Conservation (phyloP, 1,140 invertebrate species). For the Aphaenogaster floridana region DNA sequence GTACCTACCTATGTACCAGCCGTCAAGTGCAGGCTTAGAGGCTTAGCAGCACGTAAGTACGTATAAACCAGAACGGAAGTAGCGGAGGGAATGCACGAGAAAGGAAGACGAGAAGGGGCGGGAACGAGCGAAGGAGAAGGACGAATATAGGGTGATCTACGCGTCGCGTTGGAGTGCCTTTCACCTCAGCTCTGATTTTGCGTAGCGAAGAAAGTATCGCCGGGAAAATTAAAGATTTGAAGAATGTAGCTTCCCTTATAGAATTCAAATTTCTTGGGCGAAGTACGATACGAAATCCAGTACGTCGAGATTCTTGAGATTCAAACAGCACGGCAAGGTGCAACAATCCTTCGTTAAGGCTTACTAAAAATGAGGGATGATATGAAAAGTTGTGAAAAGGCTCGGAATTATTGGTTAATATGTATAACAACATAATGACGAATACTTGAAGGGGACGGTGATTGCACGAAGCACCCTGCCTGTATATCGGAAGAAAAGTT, state of each 20-base stretch:
- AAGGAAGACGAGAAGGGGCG: not conserved
- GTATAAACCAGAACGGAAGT: conserved; percentile 63
- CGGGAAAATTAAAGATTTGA: not conserved
- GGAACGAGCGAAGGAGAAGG: not conserved
- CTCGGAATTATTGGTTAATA: conserved; percentile 15
- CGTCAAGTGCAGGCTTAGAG: conserved; percentile 72
- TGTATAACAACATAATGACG: conserved; percentile 15
- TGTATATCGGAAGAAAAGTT: not conserved
- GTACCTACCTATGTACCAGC: conserved; percentile 64
- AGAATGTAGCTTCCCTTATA: not conserved
- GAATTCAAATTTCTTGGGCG: not conserved
- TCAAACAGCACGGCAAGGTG: not conserved
- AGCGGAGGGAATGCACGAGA: not conserved
- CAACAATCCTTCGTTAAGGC: conserved; percentile 15
- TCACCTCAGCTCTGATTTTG: conserved; percentile 16
- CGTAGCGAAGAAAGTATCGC: not conserved
- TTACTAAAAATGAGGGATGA: not conserved
- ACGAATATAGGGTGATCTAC: conserved; percentile 1
- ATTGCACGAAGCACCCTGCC: conserved; percentile 1
- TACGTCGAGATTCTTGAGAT: not conserved
- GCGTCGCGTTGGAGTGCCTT: conserved; percentile 17
- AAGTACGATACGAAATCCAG: not conserved
- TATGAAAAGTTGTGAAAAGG: conserved; percentile 16
- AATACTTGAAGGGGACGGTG: conserved; percentile 22
- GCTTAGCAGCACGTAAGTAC: conserved; percentile 66